Conservation (phyloP, 2,888 invertebrate species). For the Slavum lentiscoides region DNA sequence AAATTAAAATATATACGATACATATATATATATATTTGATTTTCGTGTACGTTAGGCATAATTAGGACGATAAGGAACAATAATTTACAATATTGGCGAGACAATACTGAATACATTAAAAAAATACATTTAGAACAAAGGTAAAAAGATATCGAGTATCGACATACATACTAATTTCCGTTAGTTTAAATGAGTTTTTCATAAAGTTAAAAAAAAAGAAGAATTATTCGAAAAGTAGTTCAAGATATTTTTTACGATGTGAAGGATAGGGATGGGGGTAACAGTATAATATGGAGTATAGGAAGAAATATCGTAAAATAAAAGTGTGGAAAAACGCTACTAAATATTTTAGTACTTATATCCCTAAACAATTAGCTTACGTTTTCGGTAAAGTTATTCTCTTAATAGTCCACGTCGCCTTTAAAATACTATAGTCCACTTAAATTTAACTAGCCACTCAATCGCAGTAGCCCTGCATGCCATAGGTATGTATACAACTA, state of each 20-base stretch:
- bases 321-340: background rate
- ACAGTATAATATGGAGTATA: background rate
- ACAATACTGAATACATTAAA: constrained; percentile 15
- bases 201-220: constrained; percentile 5
- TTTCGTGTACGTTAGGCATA: background rate
- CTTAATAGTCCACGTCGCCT: background rate
- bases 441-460: constrained; percentile 6
- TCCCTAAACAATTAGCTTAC: background rate
- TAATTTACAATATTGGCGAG: constrained; percentile 16
- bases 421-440: background rate
- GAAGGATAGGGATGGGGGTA: background rate
- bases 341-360: background rate
- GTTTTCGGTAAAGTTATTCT: background rate
- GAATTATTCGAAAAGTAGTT: constrained; percentile 17
- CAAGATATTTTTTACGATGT: constrained; percentile 10
- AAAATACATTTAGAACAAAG: constrained; percentile 17
- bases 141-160: background rate
- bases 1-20: no score
- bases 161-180: constrained; percentile 35
- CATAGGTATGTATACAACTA: background rate
- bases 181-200: constrained; percentile 32
- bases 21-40: background rate
- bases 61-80: background rate
- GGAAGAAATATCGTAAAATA: background rate
- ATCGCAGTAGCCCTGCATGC: background rate